Evolutionary conservation across 1,140 invertebrate genomes (phyloP).

Genomic region (Leucophenga varia): DNA sequence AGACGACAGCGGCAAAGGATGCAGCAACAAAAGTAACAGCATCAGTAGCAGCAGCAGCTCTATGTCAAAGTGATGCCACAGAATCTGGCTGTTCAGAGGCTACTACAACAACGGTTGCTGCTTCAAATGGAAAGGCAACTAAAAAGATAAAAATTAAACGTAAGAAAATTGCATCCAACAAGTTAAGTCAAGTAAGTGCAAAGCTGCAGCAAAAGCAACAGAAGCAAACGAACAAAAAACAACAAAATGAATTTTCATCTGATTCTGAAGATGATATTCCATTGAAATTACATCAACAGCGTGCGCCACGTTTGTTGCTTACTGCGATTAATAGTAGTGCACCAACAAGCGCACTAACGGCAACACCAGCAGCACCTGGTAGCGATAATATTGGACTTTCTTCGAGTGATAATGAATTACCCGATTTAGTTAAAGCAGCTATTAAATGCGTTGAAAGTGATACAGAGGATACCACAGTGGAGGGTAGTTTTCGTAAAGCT

Average conservation of each 20-base stretch:
- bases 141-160: conserved; percentile 47
- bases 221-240: conserved; percentile 17
- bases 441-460: conserved; percentile 69
- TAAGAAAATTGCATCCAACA: conserved; percentile 27
- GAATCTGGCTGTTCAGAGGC: conserved; percentile 30
- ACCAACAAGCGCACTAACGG: background rate
- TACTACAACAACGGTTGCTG: conserved; percentile 18
- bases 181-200: too few species aligned
- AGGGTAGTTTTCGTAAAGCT: conserved; percentile 34
- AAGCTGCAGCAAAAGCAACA: conserved; percentile 8
- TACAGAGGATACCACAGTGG: conserved; percentile 62
- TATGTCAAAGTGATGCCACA: conserved; percentile 21
- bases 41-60: conserved; percentile 4
- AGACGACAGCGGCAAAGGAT: background rate
- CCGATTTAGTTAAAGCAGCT: conserved; percentile 68
- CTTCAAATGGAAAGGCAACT: conserved; percentile 15
- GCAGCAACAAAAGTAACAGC: conserved; percentile 13
- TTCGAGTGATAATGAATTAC: conserved; percentile 70
- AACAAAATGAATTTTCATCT: conserved; percentile 26
- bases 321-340: conserved; percentile 33
- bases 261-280: conserved; percentile 46
- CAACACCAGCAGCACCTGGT: conserved; percentile 13
- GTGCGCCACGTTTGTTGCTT: conserved; percentile 39
- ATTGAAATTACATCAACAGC: conserved; percentile 34
- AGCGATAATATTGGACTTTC: conserved; percentile 57